Evolutionary conservation across 2,888 invertebrate genomes (phyloP).

Genomic region (Carterocephalus palaemon): DNA sequence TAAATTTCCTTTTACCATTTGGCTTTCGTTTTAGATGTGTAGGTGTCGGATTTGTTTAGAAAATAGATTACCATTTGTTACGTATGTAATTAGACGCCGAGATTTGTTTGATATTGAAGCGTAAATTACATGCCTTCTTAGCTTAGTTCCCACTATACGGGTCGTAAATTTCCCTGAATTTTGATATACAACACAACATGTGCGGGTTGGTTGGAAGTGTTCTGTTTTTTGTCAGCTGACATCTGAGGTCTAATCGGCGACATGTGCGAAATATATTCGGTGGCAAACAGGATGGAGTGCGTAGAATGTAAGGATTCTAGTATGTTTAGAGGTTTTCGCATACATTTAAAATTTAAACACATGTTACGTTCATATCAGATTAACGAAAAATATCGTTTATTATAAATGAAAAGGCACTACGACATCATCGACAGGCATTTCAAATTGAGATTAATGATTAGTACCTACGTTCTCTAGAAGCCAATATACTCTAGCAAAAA

Average conservation of each 20-base stretch:
- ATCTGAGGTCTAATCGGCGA: conserved; percentile 57
- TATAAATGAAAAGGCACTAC: conserved; percentile 3
- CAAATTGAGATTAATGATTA: conserved; percentile 52
- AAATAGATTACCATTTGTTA: conserved; percentile 38
- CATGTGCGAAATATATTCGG: conserved; percentile 65
- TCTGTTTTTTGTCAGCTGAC: conserved; percentile 70
- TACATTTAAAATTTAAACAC: background rate
- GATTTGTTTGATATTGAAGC: conserved; percentile 34
- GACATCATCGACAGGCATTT: conserved; percentile 28
- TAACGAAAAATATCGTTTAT: background rate
- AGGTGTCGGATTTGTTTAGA: conserved; percentile 46
- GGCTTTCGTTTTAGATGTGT: conserved; percentile 42
- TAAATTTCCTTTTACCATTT: conserved; percentile 56
- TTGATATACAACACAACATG: conserved; percentile 54
- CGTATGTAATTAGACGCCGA: conserved; percentile 21
- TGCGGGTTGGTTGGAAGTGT: conserved; percentile 45
- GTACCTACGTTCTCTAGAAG: conserved; percentile 56
- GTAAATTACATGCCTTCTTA: conserved; percentile 25
- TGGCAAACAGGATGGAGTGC: conserved; percentile 45
- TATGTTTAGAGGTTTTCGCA: conserved; percentile 2
- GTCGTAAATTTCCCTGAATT: conserved; percentile 54
- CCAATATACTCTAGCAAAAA: conserved; percentile 47
- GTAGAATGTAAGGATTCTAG: conserved; percentile 49
- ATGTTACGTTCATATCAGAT: background rate
- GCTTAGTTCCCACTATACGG: conserved; percentile 29